Conservation (phyloP, 2,888 invertebrate species). For the Stictocephala bisonia region DNA sequence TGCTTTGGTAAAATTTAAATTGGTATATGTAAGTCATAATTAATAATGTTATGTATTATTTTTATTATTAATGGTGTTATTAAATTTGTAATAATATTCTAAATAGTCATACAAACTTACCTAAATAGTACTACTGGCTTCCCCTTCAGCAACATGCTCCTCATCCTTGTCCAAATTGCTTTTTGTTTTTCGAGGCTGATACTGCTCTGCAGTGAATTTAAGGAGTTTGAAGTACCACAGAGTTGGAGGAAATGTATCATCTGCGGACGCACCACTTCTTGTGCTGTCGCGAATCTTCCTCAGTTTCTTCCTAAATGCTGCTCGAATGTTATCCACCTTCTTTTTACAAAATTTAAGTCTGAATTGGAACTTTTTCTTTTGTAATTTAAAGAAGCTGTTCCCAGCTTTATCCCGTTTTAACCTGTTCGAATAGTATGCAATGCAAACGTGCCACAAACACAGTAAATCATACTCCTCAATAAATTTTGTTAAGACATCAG, state of each 20-base stretch:
- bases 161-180: background rate
- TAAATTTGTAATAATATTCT: background rate
- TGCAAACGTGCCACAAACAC: conserved; percentile 15
- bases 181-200: background rate
- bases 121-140: background rate
- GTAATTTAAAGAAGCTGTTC: background rate
- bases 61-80: no score
- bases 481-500: no score
- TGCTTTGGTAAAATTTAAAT: no score
- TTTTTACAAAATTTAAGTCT: background rate
- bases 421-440: background rate
- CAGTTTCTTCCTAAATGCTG: background rate
- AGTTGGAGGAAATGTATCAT: background rate
- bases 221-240: conserved; percentile 8
- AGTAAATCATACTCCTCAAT: no score
- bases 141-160: background rate
- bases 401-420: background rate
- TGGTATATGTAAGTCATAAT: no score
- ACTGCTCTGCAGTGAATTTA: background rate
- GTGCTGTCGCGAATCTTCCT: background rate
- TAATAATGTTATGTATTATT: no score
- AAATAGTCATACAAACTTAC: background rate
- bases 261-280: background rate
- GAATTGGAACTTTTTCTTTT: background rate
- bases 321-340: background rate